Conservation (phyloP, 2,113 vertebrate species). For the Sterrhoptilus dennistouni region DNA sequence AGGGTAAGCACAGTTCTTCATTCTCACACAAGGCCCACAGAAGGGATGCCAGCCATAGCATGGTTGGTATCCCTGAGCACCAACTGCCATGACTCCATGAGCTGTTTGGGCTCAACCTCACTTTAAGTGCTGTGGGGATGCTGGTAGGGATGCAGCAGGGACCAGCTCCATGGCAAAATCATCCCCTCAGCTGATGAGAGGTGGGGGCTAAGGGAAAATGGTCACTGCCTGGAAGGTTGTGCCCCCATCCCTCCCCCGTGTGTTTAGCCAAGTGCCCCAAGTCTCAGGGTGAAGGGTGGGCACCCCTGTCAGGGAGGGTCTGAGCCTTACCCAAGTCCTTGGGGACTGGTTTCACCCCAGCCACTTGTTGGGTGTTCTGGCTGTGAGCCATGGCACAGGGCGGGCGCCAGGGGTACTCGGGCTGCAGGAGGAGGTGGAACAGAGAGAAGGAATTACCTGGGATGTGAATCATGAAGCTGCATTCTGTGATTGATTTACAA, state of each 20-base stretch:
- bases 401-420: constrained; percentile 87
- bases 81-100: fast-evolving
- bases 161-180: background rate
- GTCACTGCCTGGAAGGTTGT: background rate
- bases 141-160: background rate
- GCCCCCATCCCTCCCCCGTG: background rate
- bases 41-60: background rate
- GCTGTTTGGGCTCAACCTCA: background rate
- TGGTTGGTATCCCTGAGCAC: fast-evolving
- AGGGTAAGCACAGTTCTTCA: background rate
- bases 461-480: background rate
- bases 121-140: background rate
- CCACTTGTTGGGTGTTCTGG: constrained; percentile 76
- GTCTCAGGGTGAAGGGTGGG: background rate
- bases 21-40: background rate
- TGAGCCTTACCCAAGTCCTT: constrained; percentile 85
- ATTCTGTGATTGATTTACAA: fast-evolving
- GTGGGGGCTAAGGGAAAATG: background rate
- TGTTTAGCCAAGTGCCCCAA: background rate
- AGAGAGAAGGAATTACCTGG: background rate
- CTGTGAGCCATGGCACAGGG: constrained; percentile 83
- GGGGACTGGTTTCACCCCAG: constrained; percentile 77
- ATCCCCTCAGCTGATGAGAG: background rate
- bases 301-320: background rate
- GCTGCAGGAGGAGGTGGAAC: constrained; percentile 36